Conservation (phyloP, 2,797 vertebrate species). For the Xenentodon cancila region DNA sequence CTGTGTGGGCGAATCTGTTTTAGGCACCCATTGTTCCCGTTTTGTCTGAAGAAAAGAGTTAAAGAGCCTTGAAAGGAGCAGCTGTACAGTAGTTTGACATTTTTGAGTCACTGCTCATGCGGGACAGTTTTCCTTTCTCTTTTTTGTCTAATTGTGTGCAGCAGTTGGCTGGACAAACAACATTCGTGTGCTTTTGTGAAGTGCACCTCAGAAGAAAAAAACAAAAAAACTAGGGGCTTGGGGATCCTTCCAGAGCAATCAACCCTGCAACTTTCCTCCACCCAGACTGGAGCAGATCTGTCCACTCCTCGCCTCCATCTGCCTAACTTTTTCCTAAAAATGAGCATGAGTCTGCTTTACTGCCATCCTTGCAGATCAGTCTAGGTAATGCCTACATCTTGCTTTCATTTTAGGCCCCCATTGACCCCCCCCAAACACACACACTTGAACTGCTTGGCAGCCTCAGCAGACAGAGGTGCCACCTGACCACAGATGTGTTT, state of each 20-base stretch:
- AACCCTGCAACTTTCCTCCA: conserved; percentile 4
- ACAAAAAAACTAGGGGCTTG: neutral
- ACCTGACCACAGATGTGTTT: conserved; percentile 48
- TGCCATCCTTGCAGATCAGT: conserved; percentile 5
- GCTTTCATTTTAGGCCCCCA: conserved; percentile 35
- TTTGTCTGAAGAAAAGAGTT: conserved; percentile 32
- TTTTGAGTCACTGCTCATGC: conserved; percentile 25
- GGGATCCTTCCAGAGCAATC: neutral
- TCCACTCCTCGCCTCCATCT: neutral
- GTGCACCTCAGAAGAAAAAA: conserved; percentile 4
- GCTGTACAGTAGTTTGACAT: conserved; percentile 38
- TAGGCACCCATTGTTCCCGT: conserved; percentile 39
- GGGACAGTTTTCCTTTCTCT: neutral
- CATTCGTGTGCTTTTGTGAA: conserved; percentile 22
- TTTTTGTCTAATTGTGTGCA: neutral
- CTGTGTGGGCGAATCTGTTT: conserved; percentile 32
- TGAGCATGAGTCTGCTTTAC: conserved; percentile 4
- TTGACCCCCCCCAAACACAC: conserved; percentile 24
- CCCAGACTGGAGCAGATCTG: conserved; percentile 1
- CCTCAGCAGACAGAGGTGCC: conserved; percentile 15
- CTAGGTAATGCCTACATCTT: conserved; percentile 1
- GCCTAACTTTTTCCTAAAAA: conserved; percentile 29
- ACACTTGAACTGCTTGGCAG: conserved; percentile 36
- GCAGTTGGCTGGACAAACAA: neutral
- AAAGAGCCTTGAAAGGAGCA: conserved; percentile 33